Evolutionary conservation across 2,888 invertebrate species (phyloP).

Genomic region (Hypomecis atomaria): DNA sequence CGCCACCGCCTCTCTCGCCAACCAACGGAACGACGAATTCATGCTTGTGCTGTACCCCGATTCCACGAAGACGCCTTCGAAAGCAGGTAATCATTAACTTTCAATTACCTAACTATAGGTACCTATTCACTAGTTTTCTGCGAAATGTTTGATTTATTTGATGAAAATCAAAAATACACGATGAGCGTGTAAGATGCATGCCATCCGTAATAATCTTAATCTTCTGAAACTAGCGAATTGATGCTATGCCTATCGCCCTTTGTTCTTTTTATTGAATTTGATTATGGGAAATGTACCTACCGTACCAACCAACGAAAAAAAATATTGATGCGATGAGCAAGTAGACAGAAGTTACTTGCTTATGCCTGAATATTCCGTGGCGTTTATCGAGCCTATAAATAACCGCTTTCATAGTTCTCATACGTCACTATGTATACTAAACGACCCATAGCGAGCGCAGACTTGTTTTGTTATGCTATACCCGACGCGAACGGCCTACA

Average conservation of each 20-base stretch:
- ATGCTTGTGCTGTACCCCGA: slow-evolving; percentile 90
- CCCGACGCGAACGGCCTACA: slow-evolving; percentile 14
- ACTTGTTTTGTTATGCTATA: slow-evolving; percentile 30
- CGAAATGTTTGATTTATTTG: neutral
- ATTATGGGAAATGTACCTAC: no score
- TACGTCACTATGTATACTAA: slow-evolving; percentile 40
- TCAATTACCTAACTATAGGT: no score
- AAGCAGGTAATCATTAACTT: slow-evolving; percentile 65
- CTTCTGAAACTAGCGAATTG: no score
- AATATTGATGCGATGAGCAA: no score
- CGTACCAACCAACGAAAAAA: no score
- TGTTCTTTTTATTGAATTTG: no score
- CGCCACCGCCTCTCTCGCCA: slow-evolving; percentile 27
- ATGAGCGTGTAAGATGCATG: no score
- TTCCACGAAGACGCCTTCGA: slow-evolving; percentile 80
- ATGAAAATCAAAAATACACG: no score
- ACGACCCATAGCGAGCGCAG: slow-evolving; percentile 47
- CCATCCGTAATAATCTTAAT: no score
- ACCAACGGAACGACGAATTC: slow-evolving; percentile 87
- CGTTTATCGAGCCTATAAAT: slow-evolving; percentile 56
- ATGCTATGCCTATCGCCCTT: no score
- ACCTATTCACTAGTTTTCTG: no score
- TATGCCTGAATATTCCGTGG: slow-evolving; percentile 9
- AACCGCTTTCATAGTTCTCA: slow-evolving; percentile 48
- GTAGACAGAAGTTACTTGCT: no score